phyloP scores from a whole-genome alignment of 2,113 vertebrate species.

The Halichoerus grypus region DNA sequence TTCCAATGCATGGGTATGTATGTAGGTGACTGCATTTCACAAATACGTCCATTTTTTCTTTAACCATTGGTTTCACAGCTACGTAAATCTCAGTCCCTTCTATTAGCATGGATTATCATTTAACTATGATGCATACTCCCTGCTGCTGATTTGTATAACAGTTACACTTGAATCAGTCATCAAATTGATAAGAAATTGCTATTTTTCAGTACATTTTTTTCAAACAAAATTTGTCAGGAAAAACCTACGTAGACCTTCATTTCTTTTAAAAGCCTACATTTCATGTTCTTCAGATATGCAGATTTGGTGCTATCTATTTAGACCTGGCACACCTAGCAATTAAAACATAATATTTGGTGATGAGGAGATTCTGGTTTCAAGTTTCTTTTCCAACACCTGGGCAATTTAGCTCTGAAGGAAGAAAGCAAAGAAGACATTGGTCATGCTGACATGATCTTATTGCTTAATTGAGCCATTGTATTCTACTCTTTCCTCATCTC shows the following conservation, averaged over 20 bases:
- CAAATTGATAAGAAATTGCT: conserved; percentile 31
- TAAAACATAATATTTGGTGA: conserved; percentile 77
- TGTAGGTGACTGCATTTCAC: neutral
- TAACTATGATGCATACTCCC: neutral
- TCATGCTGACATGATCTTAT: conserved; percentile 65
- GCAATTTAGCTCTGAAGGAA: conserved; percentile 61
- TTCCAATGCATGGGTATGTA: neutral
- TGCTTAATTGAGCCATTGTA: conserved; percentile 31
- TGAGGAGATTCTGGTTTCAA: conserved; percentile 69
- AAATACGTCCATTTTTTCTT: neutral
- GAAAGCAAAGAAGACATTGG: conserved; percentile 64
- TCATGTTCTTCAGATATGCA: conserved; percentile 32
- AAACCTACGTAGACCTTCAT: conserved; percentile 31
- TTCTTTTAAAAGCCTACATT: conserved; percentile 55
- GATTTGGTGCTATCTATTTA: conserved; percentile 39
- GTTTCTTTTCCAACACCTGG: conserved; percentile 57
- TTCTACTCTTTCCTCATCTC: conserved; percentile 43
- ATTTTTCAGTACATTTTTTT: conserved; percentile 38
- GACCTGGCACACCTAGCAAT: conserved; percentile 57
- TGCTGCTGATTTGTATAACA: neutral
- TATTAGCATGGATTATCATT: neutral
- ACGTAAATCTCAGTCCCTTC: neutral
- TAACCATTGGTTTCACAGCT: neutral
- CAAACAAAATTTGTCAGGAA: conserved; percentile 38
- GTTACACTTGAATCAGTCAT: conserved; percentile 14